Evolutionary conservation across 2,113 vertebrate species (phyloP).

Genomic region (Brachyhypopomus occidentalis): DNA sequence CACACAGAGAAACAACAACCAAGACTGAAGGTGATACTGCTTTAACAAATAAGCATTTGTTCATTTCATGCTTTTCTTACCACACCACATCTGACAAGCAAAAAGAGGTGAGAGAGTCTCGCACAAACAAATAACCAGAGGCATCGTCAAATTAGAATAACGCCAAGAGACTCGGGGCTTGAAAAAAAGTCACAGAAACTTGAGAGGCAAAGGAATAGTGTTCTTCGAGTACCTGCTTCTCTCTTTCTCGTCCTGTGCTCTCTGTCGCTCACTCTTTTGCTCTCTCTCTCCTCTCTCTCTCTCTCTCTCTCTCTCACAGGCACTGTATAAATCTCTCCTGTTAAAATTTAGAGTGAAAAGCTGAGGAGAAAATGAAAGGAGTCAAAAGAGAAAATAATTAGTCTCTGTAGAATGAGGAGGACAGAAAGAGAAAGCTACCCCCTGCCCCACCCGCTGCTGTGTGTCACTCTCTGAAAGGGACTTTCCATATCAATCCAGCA

Average conservation of each 20-base stretch:
- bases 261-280: background rate
- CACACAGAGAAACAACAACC: conserved; percentile 21
- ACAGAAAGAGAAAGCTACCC: conserved; percentile 22
- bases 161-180: conserved; percentile 8
- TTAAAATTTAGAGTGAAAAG: conserved; percentile 59
- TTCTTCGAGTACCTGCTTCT: background rate
- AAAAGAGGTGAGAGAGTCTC: conserved; percentile 34
- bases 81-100: conserved; percentile 31
- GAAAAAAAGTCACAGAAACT: conserved; percentile 8
- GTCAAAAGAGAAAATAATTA: conserved; percentile 71
- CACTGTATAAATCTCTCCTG: conserved; percentile 44
- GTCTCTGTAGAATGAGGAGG: conserved; percentile 63
- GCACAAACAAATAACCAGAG: conserved; percentile 58
- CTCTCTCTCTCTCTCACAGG: conserved; percentile 4
- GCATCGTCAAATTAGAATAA: conserved; percentile 44
- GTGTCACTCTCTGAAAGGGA: conserved; percentile 31
- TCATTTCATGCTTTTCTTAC: conserved; percentile 28
- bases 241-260: background rate
- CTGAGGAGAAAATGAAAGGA: conserved; percentile 48
- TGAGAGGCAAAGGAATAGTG: conserved; percentile 40
- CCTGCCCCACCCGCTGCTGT: conserved; percentile 1
- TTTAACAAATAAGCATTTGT: conserved; percentile 29
- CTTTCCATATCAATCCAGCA: conserved; percentile 44
- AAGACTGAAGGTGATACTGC: conserved; percentile 12
- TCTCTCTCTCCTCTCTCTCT: background rate